Conservation (phyloP, 2,888 invertebrate genomes). For the Erebia ligea region DNA sequence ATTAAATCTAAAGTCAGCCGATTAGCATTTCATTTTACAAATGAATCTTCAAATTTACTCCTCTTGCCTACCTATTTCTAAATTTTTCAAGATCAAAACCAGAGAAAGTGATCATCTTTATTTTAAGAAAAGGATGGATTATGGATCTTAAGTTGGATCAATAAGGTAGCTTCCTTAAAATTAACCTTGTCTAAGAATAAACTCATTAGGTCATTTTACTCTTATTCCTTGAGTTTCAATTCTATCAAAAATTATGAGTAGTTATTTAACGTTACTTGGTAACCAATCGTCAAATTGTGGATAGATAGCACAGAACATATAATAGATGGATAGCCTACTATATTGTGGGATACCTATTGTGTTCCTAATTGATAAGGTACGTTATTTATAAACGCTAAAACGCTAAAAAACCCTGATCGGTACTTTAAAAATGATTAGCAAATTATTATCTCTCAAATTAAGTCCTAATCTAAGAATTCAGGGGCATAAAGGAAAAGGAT, state of each 20-base stretch:
- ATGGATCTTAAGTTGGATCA: neutral
- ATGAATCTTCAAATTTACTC: slow-evolving; percentile 63
- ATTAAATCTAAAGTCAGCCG: slow-evolving; percentile 70
- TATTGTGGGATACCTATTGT: too few relatives aligned
- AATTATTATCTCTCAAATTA: too few relatives aligned
- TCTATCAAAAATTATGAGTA: too few relatives aligned
- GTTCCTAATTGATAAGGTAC: too few relatives aligned
- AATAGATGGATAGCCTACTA: too few relatives aligned
- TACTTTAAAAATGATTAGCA: too few relatives aligned
- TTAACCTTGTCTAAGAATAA: neutral
- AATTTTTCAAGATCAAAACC: slow-evolving; percentile 3
- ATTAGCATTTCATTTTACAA: slow-evolving; percentile 80
- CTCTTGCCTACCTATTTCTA: slow-evolving; percentile 8
- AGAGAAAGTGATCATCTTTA: slow-evolving; percentile 3
- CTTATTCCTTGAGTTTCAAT: too few relatives aligned
- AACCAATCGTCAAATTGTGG: too few relatives aligned
- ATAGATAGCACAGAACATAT: too few relatives aligned
- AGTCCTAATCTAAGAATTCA: neutral
- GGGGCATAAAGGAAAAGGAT: neutral
- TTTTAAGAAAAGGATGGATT: neutral
- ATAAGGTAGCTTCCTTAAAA: neutral
- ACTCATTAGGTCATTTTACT: neutral
- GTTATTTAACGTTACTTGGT: too few relatives aligned
- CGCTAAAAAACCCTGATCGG: too few relatives aligned
- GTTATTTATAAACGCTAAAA: too few relatives aligned